A percentile compares a stretch with the other conserved stretches of the same genome.
Evolutionary conservation across 2,113 vertebrate genomes (phyloP).

Genomic region (Limnothrissa miodon): DNA sequence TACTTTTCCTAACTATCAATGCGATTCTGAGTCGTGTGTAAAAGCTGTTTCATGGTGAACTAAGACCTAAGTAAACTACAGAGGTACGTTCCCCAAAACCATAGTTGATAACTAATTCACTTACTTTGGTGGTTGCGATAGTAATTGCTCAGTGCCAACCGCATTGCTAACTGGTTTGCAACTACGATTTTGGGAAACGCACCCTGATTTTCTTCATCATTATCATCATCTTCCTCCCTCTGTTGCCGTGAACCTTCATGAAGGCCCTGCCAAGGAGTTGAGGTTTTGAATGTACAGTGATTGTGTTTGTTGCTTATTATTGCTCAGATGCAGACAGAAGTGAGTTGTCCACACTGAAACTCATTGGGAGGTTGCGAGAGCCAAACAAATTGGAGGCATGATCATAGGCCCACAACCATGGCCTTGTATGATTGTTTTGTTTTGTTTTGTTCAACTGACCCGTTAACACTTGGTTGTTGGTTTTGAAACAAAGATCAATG

Average conservation of each 20-base stretch:
- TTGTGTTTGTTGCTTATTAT: neutral
- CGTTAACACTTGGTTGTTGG: conserved; percentile 11
- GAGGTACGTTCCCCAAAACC: neutral
- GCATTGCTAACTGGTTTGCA: too few relatives aligned
- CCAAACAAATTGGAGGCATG: neutral
- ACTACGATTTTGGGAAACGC: too few relatives aligned
- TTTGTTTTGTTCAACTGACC: conserved; percentile 13
- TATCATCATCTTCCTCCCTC: neutral
- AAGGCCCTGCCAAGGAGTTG: neutral
- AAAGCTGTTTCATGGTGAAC: conserved; percentile 7
- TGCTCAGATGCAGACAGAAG: neutral
- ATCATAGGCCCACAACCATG: neutral
- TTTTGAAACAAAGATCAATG: conserved; percentile 15
- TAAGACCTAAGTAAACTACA: neutral
- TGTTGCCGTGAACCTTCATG: neutral
- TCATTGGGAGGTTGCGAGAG: neutral
- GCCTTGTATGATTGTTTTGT: neutral
- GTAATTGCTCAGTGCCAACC: too few relatives aligned
- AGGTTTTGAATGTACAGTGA: neutral
- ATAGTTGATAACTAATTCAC: too few relatives aligned
- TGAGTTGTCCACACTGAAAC: conserved; percentile 13
- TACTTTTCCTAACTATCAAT: neutral
- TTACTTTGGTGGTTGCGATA: neutral
- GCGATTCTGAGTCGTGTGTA: neutral
- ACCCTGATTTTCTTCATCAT: too few relatives aligned